Percentiles rank a stretch among this genome's conserved stretches.
Evolutionary conservation across 2,113 vertebrate species (phyloP).

Genomic region (Athene cunicularia): DNA sequence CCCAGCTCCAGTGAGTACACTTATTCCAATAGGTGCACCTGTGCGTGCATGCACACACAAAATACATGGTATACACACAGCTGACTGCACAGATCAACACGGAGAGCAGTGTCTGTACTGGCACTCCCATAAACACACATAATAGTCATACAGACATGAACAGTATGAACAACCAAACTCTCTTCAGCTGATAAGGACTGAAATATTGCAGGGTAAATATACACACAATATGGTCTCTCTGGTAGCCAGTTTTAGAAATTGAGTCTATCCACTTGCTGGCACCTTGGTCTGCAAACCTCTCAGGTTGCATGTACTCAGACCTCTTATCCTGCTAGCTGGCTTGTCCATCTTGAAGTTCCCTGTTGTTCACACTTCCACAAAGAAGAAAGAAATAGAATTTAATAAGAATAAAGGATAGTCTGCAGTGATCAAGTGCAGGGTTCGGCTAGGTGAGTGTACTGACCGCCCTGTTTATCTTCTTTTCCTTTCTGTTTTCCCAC

Average conservation of each 20-base stretch:
- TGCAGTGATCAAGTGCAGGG: neutral
- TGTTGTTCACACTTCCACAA: neutral
- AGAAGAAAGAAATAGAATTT: neutral
- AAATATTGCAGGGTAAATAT: neutral
- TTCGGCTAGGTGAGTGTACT: neutral
- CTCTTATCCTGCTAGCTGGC: neutral
- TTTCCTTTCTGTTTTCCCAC: neutral
- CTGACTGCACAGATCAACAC: neutral
- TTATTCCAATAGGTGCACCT: neutral
- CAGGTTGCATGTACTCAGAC: neutral
- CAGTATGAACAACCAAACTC: neutral
- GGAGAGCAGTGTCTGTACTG: neutral
- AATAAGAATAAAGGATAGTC: neutral
- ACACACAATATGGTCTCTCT: neutral
- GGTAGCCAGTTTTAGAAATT: neutral
- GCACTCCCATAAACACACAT: neutral
- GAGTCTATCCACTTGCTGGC: neutral
- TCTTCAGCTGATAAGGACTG: neutral
- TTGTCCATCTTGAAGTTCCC: neutral
- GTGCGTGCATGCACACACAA: accelerated
- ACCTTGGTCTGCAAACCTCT: neutral
- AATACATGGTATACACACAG: neutral
- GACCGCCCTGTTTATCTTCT: neutral
- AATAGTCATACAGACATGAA: neutral
- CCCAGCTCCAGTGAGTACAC: neutral